Evolutionary conservation across 2,797 vertebrate genomes (phyloP), one percentile per base, ranked within the genome.

Genomic region (Hapalemur alaotrensis): DNA sequence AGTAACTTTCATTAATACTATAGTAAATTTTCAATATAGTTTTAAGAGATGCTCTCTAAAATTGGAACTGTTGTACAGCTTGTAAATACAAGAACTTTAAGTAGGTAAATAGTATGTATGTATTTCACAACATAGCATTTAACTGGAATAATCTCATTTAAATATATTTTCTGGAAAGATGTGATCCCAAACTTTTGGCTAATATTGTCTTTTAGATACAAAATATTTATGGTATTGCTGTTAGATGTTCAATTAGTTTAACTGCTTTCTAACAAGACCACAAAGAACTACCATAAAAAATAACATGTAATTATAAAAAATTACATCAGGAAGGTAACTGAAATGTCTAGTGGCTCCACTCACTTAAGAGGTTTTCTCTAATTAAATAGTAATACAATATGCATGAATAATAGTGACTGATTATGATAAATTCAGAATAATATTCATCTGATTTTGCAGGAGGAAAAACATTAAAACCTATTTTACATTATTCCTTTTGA

Each of bases 201-300:
- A 48, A 25, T 63, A 22, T n/a, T 43, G 52, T 6, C 48, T 52
- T 86, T 41, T 41, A 83, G 41, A 65, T 52, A 48, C 17, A 18
- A 57, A 50, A 3, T 95, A 48, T 73, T 57, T 79, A 79, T 22
- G 80, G 48, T 3, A 23, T 35, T 90, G 48, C 61, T 32, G 69
- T 50, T 69, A 82, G 30, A 30, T 59, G 50, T 20, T 38, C 35
- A 11, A 35, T 48, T 32, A 65, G 20, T 32, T 95, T 75, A 80
- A 88, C 48, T 78, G n/a, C 79, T 76, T 94, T 87, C 43, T 94
- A 59, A 92, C 14, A 73, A 91, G 52, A 73, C n/a, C 59, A 61
- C 4, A 23, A 23, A 50, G 80, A 50, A 41, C 38, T 41, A 41
- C 3, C 67, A 13, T 22, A 18, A 54, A 43, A 57, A 38, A 13